Evolutionary conservation across 1,140 invertebrate genomes (phyloP), one percentile per base, ranked within the genome.

Genomic region (Aphaenogaster rudis): DNA sequence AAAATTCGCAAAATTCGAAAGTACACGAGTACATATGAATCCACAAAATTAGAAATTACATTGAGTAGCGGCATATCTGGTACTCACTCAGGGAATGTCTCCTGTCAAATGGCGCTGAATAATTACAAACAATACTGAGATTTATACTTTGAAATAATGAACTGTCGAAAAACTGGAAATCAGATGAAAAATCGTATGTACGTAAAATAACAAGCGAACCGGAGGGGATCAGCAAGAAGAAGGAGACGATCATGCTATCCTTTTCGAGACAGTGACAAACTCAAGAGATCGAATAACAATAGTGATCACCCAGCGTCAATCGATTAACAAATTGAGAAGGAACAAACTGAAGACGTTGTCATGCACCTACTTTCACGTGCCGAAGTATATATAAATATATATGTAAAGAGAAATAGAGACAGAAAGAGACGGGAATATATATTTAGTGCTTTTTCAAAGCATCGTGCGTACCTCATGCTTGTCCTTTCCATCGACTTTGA

Each of bases 101-200:
- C 94, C 94, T 95, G 94, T 95, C 94, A 95, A 95, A 95, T 94
- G 94, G 94, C 94, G 94, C 94, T 95, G 94, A 81, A 95, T 95
- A 95, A 95, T 95, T 95, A 94, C 92, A 95, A 95, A 95, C 94
- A 95, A 95, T 95, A 95, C 94, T 94, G 94, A 94, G 94, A 94
- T 95, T 95, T 95, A 95, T 93, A 95, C 93, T 95, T 95, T 95
- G 94, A 95, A 95, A 95, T 94, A 93, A 94, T 94, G 94, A 84
- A 94, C 93, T 91, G 90, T 93, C 94, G 45, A 74, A 82, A 84
- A 94, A 94, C 92, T 94, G 94, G 91, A 94, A 95, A 94, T 94
- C 92, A 94, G 91, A 93, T 91, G 93, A 84, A 92, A 91, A 91
- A 86, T 92, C 69, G 82, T 87, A 71, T 59, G 54, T 39, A 77